Evolutionary conservation across 2,797 vertebrate genomes (phyloP).

Genomic region (Cryptoblepharus egeriae): DNA sequence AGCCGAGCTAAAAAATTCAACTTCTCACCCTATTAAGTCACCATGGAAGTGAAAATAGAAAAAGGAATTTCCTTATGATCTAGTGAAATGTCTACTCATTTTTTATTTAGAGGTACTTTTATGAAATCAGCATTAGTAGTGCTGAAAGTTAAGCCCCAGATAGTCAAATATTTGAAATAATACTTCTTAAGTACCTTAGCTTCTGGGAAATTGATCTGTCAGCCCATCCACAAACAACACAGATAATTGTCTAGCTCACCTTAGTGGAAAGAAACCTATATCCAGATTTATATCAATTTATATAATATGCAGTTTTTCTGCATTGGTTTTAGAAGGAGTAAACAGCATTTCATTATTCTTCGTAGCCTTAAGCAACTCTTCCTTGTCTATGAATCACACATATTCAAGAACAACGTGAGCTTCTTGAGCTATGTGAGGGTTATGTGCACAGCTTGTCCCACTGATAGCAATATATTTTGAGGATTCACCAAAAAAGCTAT

Average conservation of each 20-base stretch:
- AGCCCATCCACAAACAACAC: neutral
- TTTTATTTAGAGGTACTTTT: slow-evolving; percentile 26
- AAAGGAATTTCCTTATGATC: neutral
- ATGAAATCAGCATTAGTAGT: slow-evolving; percentile 31
- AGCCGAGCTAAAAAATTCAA: neutral
- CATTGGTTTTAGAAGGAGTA: neutral
- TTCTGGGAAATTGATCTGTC: neutral
- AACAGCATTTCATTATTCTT: neutral
- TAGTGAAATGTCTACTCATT: slow-evolving; percentile 1
- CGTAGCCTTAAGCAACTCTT: neutral
- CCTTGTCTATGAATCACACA: neutral
- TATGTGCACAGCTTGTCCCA: neutral
- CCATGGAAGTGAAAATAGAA: neutral
- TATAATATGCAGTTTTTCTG: neutral
- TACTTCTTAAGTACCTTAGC: neutral
- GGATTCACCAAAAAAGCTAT: neutral
- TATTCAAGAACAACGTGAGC: neutral
- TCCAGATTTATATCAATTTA: no score
- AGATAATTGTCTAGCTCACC: neutral
- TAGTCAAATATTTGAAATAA: neutral
- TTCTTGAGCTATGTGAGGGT: neutral
- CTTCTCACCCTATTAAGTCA: neutral
- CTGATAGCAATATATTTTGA: neutral
- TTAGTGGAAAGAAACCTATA: neutral
- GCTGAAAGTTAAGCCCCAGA: neutral